Conservation (phyloP, 2,113 vertebrate species). For the Pyxicephalus adspersus region DNA sequence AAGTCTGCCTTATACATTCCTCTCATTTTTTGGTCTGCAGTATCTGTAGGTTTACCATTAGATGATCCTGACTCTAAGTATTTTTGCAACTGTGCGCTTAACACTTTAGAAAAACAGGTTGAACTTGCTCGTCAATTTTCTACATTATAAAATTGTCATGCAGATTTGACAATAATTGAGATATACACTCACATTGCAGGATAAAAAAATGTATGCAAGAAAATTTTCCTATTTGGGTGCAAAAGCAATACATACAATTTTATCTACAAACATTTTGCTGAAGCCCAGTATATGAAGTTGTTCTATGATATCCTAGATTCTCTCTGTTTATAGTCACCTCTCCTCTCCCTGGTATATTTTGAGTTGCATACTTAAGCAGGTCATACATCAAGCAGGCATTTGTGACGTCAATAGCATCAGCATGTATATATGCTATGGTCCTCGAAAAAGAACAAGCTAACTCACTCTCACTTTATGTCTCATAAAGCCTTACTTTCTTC, state of each 20-base stretch:
- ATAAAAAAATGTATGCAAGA: background rate
- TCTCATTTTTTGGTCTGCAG: constrained; percentile 16
- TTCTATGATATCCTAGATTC: background rate
- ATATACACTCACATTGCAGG: too few species aligned
- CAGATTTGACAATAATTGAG: background rate
- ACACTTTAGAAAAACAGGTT: constrained; percentile 30
- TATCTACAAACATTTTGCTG: background rate
- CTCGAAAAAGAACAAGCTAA: background rate
- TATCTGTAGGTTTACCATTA: background rate
- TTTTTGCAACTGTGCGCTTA: background rate
- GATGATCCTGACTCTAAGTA: background rate
- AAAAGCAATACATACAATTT: background rate
- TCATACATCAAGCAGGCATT: constrained; percentile 22
- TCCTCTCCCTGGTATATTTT: background rate
- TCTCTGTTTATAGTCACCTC: constrained; percentile 1
- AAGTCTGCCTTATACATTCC: background rate
- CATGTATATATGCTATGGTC: background rate
- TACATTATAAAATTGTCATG: background rate
- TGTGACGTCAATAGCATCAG: background rate
- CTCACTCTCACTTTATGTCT: background rate
- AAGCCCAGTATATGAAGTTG: background rate
- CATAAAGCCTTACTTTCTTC: background rate
- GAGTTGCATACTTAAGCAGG: background rate
- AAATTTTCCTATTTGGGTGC: too few species aligned
- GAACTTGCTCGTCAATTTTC: background rate